A percentile compares a stretch with the other conserved stretches of the same genome.
Evolutionary conservation across 2,113 vertebrate genomes (phyloP).

Genomic region (Brevimyrus niger): DNA sequence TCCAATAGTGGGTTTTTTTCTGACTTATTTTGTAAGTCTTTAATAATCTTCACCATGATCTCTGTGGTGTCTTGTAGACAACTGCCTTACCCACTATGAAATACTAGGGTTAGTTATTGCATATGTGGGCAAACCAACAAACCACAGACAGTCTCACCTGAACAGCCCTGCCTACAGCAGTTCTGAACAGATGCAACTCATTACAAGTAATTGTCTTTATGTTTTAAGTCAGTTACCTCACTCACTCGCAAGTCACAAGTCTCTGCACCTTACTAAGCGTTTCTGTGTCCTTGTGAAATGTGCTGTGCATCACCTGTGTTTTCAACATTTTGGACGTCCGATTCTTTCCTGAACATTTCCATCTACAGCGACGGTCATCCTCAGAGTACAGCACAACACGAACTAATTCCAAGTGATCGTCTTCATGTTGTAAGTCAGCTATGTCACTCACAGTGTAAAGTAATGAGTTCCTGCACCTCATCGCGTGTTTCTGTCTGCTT

Average conservation of each 20-base stretch:
- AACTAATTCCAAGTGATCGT: no score
- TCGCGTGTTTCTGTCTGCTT: background rate
- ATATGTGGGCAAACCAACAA: background rate
- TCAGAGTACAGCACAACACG: no score
- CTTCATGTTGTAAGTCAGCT: no score
- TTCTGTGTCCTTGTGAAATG: background rate
- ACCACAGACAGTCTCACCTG: background rate
- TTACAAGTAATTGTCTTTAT: background rate
- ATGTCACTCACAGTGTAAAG: background rate
- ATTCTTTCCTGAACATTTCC: background rate
- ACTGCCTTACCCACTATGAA: slow-evolving; percentile 1
- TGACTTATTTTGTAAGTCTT: background rate
- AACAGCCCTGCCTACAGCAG: background rate
- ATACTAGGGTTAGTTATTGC: background rate
- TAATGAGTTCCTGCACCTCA: background rate
- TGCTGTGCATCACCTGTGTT: background rate
- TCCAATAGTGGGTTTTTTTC: background rate
- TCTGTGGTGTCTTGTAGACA: background rate
- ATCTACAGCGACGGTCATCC: no score
- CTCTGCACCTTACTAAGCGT: background rate
- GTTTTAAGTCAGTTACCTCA: background rate
- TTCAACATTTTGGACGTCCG: background rate
- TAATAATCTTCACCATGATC: background rate
- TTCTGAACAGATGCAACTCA: background rate
- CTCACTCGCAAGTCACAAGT: background rate